A percentile compares a stretch with the other conserved stretches of the same genome.
phyloP scores from a whole-genome alignment of 2,888 invertebrate genomes.

The Melitaea athalia region DNA sequence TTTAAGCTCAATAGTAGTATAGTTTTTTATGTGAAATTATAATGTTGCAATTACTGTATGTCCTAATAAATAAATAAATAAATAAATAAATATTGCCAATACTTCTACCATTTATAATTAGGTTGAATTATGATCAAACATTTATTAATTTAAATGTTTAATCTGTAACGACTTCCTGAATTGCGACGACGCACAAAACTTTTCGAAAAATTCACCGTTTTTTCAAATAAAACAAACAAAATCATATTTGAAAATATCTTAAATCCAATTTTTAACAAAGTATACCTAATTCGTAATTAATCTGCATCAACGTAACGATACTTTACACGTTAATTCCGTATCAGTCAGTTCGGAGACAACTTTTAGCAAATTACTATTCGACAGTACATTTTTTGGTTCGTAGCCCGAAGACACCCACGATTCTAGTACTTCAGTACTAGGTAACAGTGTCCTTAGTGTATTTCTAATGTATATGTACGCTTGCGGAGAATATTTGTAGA shows the following conservation, averaged over 20 bases:
- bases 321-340: slow-evolving; percentile 68
- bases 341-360: slow-evolving; percentile 70
- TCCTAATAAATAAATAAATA: no score
- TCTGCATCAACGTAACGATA: slow-evolving; percentile 56
- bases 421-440: slow-evolving; percentile 71
- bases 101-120: no score
- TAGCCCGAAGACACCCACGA: slow-evolving; percentile 68
- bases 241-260: slow-evolving; percentile 25
- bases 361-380: slow-evolving; percentile 63
- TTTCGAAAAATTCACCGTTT: neutral
- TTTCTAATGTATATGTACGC: slow-evolving; percentile 75
- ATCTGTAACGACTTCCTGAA: no score
- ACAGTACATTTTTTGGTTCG: slow-evolving; percentile 63
- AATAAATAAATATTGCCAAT: no score
- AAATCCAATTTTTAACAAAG: slow-evolving; percentile 44
- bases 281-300: slow-evolving; percentile 45
- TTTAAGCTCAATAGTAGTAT: no score
- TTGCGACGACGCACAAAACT: no score
- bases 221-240: slow-evolving; percentile 11
- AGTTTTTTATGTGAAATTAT: no score
- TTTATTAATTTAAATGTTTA: no score
- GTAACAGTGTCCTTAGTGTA: slow-evolving; percentile 70
- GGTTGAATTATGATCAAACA: no score
- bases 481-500: slow-evolving; percentile 77
- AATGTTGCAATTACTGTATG: no score